A percentile compares a stretch with the other conserved stretches of the same genome.
These are phyloP conservation scores for Clamator glandarius DNA, from an alignment of 2,797 vertebrate species.

Conservation along the genomic window DNA sequence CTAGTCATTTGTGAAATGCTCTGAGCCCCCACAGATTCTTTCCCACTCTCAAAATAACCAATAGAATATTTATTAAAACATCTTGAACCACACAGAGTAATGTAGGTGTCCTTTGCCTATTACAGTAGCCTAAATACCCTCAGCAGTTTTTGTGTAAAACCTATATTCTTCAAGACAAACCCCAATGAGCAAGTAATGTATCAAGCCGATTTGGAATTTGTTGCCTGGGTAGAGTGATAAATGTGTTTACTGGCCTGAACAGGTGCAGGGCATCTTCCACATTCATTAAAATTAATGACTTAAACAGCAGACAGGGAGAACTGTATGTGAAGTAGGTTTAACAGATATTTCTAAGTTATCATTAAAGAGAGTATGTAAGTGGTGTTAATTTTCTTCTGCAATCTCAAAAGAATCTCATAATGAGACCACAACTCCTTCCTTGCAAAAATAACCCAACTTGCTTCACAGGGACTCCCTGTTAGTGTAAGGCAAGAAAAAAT, in stretches of 20 bases:
- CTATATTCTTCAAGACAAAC: background rate
- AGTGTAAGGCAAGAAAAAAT: background rate
- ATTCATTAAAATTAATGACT: constrained; percentile 42
- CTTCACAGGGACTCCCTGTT: background rate
- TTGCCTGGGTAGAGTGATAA: constrained; percentile 34
- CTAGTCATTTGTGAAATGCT: background rate
- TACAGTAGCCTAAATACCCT: background rate
- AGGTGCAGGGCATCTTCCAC: constrained; percentile 34
- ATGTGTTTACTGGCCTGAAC: constrained; percentile 40
- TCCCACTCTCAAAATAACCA: background rate
- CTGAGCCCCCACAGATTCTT: background rate
- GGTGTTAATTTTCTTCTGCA: background rate
- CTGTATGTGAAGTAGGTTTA: background rate
- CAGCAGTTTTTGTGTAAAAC: background rate
- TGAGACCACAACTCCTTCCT: background rate
- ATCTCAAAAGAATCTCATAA: constrained; percentile 10
- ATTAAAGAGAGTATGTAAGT: background rate
- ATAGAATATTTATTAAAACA: constrained; percentile 73
- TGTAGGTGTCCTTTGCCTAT: background rate
- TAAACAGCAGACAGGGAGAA: background rate
- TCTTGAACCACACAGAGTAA: background rate
- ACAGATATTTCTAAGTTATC: constrained; percentile 8
- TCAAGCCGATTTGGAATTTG: constrained; percentile 45
- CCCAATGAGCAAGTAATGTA: background rate
- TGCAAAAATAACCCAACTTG: background rate